Conservation (phyloP, 2,113 vertebrate genomes). For the Phalacrocorax carbo region DNA sequence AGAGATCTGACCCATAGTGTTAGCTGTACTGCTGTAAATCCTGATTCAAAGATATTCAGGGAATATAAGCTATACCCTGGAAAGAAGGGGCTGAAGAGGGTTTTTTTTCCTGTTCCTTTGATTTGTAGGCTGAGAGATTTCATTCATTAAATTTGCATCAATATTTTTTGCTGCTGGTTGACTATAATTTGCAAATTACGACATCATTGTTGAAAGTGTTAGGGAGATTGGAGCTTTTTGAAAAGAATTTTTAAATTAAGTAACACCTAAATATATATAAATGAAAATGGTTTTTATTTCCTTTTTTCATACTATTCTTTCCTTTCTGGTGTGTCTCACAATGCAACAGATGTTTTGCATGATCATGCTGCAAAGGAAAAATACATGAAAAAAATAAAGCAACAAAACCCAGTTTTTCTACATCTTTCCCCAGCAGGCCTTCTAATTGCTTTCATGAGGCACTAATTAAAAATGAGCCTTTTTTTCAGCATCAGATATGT, state of each 20-base stretch:
- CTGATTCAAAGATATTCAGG: not conserved
- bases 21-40: not conserved
- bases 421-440: constrained; percentile 22
- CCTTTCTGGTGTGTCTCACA: not conserved
- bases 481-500: not conserved
- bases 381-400: not conserved
- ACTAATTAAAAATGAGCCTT: constrained; percentile 47
- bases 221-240: not conserved
- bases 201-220: not conserved
- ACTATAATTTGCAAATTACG: not conserved
- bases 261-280: not conserved
- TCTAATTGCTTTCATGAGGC: constrained; percentile 52
- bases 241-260: not conserved
- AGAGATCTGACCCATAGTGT: not conserved
- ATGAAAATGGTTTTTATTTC: not conserved
- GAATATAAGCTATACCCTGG: not conserved
- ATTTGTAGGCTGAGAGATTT: not conserved
- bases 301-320: not conserved
- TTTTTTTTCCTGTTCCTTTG: not conserved
- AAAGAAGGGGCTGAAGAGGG: not conserved
- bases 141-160: not conserved
- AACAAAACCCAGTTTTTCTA: not conserved
- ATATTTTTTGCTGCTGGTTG: not conserved
- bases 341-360: not conserved
- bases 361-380: not conserved